Evolutionary conservation across 1,140 invertebrate species (phyloP).

Genomic region (Lordiphosa stackelbergi): DNA sequence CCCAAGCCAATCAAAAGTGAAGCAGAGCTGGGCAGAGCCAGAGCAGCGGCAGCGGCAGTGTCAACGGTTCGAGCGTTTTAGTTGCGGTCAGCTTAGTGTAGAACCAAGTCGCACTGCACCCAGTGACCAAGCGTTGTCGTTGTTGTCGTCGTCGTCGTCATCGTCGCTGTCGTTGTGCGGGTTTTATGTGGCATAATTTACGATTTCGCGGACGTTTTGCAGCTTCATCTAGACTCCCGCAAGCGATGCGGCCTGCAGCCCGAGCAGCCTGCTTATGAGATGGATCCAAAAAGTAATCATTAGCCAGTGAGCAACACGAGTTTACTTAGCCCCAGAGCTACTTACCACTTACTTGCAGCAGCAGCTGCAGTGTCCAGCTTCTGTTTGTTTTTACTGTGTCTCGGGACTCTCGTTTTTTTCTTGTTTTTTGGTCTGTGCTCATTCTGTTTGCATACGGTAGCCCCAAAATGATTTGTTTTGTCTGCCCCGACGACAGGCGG

Average conservation of each 20-base stretch:
- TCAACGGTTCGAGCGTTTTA: slow-evolving; percentile 38
- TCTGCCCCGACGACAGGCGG: slow-evolving; percentile 44
- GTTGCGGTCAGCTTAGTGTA: slow-evolving; percentile 49
- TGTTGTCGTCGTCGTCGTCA: neutral
- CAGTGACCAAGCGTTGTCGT: slow-evolving; percentile 48
- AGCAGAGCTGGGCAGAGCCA: slow-evolving; percentile 17
- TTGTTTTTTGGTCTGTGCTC: slow-evolving; percentile 13
- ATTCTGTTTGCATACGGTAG: slow-evolving; percentile 52
- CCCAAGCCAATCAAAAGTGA: slow-evolving; percentile 54
- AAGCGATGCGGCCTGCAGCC: slow-evolving; percentile 57
- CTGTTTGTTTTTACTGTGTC: slow-evolving; percentile 63
- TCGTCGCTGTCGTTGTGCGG: slow-evolving; percentile 33
- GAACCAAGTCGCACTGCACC: slow-evolving; percentile 49
- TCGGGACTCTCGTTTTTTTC: slow-evolving; percentile 40
- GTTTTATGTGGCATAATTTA: slow-evolving; percentile 54
- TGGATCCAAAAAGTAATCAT: slow-evolving; percentile 73
- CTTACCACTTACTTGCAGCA: slow-evolving; percentile 5
- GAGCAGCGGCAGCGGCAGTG: slow-evolving; percentile 21
- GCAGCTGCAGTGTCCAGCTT: slow-evolving; percentile 30
- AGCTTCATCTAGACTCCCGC: slow-evolving; percentile 32
- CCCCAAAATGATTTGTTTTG: slow-evolving; percentile 70
- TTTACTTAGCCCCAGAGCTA: slow-evolving; percentile 4
- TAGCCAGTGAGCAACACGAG: slow-evolving; percentile 19
- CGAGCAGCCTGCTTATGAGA: slow-evolving; percentile 44
- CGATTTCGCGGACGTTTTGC: slow-evolving; percentile 44